These are phyloP conservation scores for Papilio glaucus DNA, from an alignment of 1,140 invertebrate species.

Conservation along the genomic window DNA sequence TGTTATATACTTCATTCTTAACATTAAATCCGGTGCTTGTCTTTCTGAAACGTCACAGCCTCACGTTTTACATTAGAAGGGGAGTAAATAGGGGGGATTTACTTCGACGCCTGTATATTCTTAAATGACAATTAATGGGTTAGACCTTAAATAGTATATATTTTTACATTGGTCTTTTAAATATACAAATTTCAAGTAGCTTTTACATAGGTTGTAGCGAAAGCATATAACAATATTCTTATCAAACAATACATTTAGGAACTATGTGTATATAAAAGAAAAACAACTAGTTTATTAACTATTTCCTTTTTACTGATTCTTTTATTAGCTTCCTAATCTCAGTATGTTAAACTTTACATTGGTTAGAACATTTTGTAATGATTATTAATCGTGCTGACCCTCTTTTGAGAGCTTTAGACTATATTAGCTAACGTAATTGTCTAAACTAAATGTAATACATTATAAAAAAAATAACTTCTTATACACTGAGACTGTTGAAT, in stretches of 20 bases:
- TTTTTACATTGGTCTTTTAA: not conserved
- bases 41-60: conserved; percentile 3
- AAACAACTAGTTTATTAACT: conserved; percentile 26
- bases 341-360: not conserved
- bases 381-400: too few relatives aligned
- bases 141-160: not conserved
- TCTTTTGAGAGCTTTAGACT: too few relatives aligned
- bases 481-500: too few relatives aligned
- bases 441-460: too few relatives aligned
- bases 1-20: conserved; percentile 4
- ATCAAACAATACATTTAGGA: conserved; percentile 18
- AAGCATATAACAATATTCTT: conserved; percentile 15
- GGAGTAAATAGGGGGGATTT: too few relatives aligned
- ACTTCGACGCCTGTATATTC: too few relatives aligned
- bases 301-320: not conserved
- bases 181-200: not conserved
- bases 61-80: not conserved
- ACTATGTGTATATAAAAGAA: conserved; percentile 28
- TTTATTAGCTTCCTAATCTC: not conserved
- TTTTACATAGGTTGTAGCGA: not conserved
- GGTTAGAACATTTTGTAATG: not conserved
- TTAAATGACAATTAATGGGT: not conserved
- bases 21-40: not conserved
- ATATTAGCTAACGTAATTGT: too few relatives aligned
- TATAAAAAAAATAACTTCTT: too few relatives aligned